Conservation (phyloP, 1,140 invertebrate genomes). For the Drosophila kanapiae region DNA sequence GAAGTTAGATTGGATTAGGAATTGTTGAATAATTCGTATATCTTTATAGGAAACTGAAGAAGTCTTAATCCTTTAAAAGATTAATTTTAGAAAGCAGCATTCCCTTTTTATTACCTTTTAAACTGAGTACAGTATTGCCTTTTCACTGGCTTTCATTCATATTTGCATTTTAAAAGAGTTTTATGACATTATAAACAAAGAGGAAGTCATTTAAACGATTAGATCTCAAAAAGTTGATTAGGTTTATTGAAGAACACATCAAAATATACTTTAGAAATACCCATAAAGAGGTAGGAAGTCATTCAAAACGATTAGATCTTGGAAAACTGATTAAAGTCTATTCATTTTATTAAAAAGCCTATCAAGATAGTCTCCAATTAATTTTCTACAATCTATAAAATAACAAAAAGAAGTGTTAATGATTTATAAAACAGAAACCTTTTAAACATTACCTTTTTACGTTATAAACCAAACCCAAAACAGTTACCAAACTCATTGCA, state of each 20-base stretch:
- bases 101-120: no score
- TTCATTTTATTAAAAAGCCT: not conserved
- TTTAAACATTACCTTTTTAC: not conserved
- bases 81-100: no score
- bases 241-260: not conserved
- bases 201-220: not conserved
- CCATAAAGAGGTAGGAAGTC: not conserved
- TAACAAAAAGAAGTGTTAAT: not conserved
- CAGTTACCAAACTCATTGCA: slow-evolving; percentile 10
- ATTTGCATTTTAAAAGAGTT: not conserved
- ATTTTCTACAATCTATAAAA: not conserved
- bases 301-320: not conserved
- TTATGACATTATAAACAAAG: not conserved
- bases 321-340: not conserved
- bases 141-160: not conserved
- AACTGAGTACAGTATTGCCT: not conserved
- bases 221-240: not conserved
- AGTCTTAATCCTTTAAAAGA: not conserved
- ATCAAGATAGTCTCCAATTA: not conserved
- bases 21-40: no score
- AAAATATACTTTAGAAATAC: not conserved
- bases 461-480: not conserved
- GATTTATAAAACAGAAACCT: not conserved
- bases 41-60: not conserved
- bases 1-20: not conserved